These are phyloP conservation scores for Cyclina sinensis DNA, from an alignment of 1,140 invertebrate genomes.

Conservation along the genomic window DNA sequence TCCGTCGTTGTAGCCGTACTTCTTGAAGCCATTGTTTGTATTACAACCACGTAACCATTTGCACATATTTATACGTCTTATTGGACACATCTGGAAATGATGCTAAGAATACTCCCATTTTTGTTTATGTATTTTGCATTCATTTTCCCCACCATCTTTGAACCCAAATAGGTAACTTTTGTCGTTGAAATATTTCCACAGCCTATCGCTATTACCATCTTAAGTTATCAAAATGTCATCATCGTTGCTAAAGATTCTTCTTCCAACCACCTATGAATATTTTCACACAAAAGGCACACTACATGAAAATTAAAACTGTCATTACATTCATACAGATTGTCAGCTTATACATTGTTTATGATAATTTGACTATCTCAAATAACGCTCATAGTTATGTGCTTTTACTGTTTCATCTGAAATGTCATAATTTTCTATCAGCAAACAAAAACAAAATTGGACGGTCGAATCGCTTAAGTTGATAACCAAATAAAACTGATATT, in stretches of 20 bases:
- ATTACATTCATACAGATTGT: no score
- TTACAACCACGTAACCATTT: neutral
- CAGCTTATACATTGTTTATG: no score
- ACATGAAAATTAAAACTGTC: no score
- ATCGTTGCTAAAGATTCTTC: neutral
- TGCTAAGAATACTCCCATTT: neutral
- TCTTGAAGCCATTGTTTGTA: neutral
- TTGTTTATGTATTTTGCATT: neutral
- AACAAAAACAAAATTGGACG: no score
- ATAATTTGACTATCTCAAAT: no score
- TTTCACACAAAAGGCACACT: no score
- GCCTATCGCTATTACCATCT: constrained; percentile 26
- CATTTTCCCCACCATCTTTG: constrained; percentile 21
- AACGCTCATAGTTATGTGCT: no score
- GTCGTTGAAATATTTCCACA: neutral
- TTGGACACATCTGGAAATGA: constrained; percentile 27
- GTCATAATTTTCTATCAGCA: no score
- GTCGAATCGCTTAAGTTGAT: no score
- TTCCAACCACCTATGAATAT: constrained; percentile 12
- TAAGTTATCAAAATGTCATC: neutral
- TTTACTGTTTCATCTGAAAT: no score
- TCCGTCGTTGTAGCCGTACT: constrained; percentile 5
- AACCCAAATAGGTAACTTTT: neutral
- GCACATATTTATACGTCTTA: neutral
- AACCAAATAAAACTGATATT: no score